A percentile compares a stretch with the other conserved stretches of the same genome.
These are phyloP conservation scores for Apistogramma diplotaenia DNA, from an alignment of 2,113 vertebrate species.

Conservation along the genomic window DNA sequence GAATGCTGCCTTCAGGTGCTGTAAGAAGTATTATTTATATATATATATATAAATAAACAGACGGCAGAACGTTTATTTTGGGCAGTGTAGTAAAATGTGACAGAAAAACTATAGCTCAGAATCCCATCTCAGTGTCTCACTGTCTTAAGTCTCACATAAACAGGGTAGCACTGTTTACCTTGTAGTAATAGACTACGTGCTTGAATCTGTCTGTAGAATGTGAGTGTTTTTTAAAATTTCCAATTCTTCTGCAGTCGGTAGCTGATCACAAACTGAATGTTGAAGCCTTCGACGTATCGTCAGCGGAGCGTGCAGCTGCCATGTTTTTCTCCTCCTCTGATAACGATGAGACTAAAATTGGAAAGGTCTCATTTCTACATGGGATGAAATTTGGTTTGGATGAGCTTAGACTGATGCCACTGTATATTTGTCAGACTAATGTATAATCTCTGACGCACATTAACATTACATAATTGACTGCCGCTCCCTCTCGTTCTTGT, in stretches of 20 bases:
- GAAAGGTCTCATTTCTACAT: not conserved
- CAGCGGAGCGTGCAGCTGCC: not conserved
- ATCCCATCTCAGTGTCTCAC: too few species aligned
- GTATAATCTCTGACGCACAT: not conserved
- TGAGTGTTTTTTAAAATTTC: not conserved
- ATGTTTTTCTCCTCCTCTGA: not conserved
- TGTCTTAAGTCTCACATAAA: not conserved
- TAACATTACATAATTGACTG: not conserved
- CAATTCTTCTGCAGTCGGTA: not conserved
- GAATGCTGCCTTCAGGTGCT: not conserved
- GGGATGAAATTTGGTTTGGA: not conserved
- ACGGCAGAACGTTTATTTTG: not conserved
- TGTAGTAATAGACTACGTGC: not conserved
- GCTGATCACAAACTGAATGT: not conserved
- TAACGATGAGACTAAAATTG: not conserved
- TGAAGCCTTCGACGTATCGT: not conserved
- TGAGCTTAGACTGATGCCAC: not conserved
- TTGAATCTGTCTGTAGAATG: not conserved
- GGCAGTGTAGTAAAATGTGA: not conserved
- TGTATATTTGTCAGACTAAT: not conserved
- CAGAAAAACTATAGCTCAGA: not conserved
- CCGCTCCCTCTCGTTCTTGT: not conserved
- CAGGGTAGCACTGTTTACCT: not conserved
- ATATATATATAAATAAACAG: too few species aligned
- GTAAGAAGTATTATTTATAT: not conserved